These are phyloP conservation scores for Lutraria rhynchaena DNA, from an alignment of 1,140 invertebrate species.

Conservation along the genomic window DNA sequence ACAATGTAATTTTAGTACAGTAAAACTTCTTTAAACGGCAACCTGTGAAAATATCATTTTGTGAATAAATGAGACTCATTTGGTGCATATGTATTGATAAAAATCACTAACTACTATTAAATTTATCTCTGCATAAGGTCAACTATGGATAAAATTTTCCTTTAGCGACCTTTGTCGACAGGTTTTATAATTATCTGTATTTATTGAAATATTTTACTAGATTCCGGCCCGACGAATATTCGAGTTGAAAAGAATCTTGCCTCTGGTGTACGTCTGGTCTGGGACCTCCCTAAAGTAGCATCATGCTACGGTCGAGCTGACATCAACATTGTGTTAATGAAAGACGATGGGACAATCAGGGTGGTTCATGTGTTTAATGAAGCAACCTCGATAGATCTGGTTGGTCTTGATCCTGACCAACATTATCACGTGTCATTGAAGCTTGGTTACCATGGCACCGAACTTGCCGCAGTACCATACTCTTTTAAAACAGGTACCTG, in stretches of 20 bases:
- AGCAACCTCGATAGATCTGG: constrained; percentile 24
- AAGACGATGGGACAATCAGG: constrained; percentile 3
- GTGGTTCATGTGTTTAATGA: constrained; percentile 9
- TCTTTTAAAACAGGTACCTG: constrained; percentile 46
- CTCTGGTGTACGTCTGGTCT: constrained; percentile 23
- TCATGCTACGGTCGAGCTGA: constrained; percentile 33
- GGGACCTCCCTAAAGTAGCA: constrained; percentile 36
- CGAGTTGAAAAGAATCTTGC: constrained; percentile 34
- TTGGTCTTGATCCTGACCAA: constrained; percentile 21
- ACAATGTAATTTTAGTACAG: too few species aligned
- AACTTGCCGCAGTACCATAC: constrained; percentile 28
- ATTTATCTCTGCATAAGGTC: too few species aligned
- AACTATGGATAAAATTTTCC: too few species aligned
- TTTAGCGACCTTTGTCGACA: too few species aligned
- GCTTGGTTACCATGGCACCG: constrained; percentile 10
- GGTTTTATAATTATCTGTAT: too few species aligned
- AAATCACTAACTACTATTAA: too few species aligned
- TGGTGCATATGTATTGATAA: too few species aligned
- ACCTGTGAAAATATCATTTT: too few species aligned
- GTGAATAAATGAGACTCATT: too few species aligned
- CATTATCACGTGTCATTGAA: constrained; percentile 28
- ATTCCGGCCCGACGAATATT: constrained; percentile 50
- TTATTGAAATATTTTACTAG: too few species aligned
- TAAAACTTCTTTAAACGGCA: too few species aligned
- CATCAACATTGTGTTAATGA: not conserved